phyloP scores from a whole-genome alignment of 2,797 vertebrate genomes.

The Poeciliopsis infans region DNA sequence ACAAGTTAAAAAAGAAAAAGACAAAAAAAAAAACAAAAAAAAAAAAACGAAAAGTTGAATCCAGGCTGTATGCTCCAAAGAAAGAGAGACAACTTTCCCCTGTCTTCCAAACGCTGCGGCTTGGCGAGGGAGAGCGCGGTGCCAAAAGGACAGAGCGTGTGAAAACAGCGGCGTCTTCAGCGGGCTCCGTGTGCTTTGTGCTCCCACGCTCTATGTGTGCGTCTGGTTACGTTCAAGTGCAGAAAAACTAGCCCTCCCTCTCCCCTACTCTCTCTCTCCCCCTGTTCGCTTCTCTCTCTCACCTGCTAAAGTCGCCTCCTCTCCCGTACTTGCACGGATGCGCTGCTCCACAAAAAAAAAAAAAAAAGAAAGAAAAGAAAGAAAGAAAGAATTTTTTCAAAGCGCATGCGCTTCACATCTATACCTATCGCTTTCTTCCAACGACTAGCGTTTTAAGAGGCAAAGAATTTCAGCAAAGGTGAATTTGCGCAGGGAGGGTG shows the following conservation, averaged over 20 bases:
- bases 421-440: conserved; percentile 66
- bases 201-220: conserved; percentile 56
- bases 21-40: too few species aligned
- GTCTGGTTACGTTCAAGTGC: conserved; percentile 54
- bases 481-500: conserved; percentile 75
- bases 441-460: conserved; percentile 63
- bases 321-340: conserved; percentile 69
- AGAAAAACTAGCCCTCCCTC: conserved; percentile 59
- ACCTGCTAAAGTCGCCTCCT: conserved; percentile 80
- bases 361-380: conserved; percentile 4
- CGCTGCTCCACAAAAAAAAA: conserved; percentile 62
- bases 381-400: conserved; percentile 44
- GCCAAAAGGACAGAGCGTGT: conserved; percentile 51
- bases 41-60: conserved; percentile 32
- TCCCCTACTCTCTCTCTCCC: background rate
- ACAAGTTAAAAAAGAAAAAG: background rate
- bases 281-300: conserved; percentile 59
- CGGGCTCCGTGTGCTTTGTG: conserved; percentile 52
- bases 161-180: conserved; percentile 49
- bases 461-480: conserved; percentile 69
- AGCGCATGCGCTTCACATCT: conserved; percentile 87
- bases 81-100: conserved; percentile 46
- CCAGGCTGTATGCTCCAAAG: conserved; percentile 59
- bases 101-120: conserved; percentile 68
- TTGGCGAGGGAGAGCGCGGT: conserved; percentile 50